phyloP scores from a whole-genome alignment of 2,113 vertebrate genomes.

The Misgurnus mizolepis region DNA sequence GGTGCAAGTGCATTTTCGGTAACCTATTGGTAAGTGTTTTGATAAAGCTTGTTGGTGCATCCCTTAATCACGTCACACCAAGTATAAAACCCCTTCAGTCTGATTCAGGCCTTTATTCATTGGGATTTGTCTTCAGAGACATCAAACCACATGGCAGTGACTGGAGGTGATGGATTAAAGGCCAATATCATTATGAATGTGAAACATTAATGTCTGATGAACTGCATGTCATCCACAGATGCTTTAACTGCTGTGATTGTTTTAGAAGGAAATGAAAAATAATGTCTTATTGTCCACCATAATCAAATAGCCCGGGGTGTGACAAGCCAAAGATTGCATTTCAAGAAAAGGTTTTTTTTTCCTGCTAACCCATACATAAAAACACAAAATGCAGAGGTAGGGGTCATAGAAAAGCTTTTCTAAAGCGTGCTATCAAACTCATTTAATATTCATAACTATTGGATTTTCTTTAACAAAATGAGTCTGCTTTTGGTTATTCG shows the following conservation, averaged over 20 bases:
- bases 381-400: background rate
- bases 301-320: background rate
- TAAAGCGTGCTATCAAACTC: background rate
- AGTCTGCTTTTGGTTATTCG: background rate
- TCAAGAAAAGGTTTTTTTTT: background rate
- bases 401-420: background rate
- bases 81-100: too few relatives aligned
- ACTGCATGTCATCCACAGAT: too few relatives aligned
- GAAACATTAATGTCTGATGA: background rate
- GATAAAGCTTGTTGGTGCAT: too few relatives aligned
- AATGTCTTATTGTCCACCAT: background rate
- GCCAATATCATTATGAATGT: slow-evolving; percentile 29
- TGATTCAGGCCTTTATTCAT: too few relatives aligned
- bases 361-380: background rate
- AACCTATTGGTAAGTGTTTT: too few relatives aligned
- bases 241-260: background rate
- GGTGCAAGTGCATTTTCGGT: too few relatives aligned
- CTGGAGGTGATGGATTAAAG: background rate
- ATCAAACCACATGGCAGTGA: background rate
- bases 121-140: too few relatives aligned
- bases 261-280: background rate
- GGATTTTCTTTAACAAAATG: background rate
- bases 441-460: background rate
- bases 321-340: background rate
- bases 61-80: too few relatives aligned